A percentile compares a stretch with the other conserved stretches of the same genome.
phyloP scores from a whole-genome alignment of 2,113 vertebrate species.

The Tricholaema leucomelas region DNA sequence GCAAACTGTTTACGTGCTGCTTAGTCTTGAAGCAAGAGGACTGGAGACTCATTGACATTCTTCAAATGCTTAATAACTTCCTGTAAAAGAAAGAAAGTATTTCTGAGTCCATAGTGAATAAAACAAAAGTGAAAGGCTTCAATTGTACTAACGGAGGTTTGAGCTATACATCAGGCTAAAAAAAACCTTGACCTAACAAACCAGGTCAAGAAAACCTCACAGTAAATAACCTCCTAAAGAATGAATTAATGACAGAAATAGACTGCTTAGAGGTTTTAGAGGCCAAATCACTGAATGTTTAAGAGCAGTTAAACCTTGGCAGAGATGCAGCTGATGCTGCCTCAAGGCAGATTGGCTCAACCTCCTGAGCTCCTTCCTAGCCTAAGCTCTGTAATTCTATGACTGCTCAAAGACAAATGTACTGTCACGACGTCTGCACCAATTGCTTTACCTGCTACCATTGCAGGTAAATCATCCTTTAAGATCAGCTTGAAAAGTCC shows the following conservation, averaged over 20 bases:
- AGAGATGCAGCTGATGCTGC: neutral
- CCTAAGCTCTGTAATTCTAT: neutral
- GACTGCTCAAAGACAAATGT: neutral
- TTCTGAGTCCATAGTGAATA: neutral
- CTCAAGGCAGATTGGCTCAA: neutral
- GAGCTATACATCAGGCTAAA: neutral
- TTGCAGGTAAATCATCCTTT: neutral
- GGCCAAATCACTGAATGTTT: neutral
- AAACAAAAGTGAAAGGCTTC: neutral
- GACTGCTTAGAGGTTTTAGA: neutral
- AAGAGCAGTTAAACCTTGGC: neutral
- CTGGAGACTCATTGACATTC: neutral
- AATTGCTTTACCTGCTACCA: neutral
- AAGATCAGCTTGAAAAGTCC: neutral
- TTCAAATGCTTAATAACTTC: neutral
- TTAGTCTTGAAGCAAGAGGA: neutral
- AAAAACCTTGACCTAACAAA: no score
- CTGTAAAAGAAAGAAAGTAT: neutral
- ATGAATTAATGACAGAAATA: neutral
- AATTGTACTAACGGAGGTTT: neutral
- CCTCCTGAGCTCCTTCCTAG: neutral
- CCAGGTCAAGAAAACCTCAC: neutral
- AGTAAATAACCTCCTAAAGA: neutral
- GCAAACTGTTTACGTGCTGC: neutral
- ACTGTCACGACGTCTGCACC: neutral